Evolutionary conservation across 2,113 vertebrate species (phyloP).

Genomic region (Gymnogyps californianus): DNA sequence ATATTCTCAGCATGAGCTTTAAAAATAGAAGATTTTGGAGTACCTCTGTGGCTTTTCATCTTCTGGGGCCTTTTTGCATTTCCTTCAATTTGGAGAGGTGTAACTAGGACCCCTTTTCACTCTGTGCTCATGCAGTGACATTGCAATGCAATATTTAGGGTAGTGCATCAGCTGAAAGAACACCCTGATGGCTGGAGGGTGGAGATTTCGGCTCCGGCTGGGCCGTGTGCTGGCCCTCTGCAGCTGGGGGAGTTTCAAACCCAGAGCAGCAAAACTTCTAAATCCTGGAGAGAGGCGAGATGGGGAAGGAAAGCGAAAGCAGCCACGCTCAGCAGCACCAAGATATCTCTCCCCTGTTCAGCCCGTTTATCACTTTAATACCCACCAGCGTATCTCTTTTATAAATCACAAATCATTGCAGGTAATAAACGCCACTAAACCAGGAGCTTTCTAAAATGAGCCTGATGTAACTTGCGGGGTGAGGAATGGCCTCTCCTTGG

Average conservation of each 20-base stretch:
- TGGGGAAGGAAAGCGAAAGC: not conserved
- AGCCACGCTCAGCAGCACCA: not conserved
- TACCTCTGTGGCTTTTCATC: not conserved
- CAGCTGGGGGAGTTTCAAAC: too few relatives aligned
- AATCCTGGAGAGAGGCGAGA: not conserved
- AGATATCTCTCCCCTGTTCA: not conserved
- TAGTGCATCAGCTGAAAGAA: not conserved
- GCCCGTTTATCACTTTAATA: not conserved
- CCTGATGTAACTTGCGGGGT: rapidly evolving
- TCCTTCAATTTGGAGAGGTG: not conserved
- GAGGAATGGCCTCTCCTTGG: not conserved
- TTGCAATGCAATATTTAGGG: not conserved
- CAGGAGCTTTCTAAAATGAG: not conserved
- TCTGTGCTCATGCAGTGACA: not conserved
- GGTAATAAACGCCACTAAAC: not conserved
- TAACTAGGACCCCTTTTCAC: too few relatives aligned
- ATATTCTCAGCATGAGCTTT: not conserved
- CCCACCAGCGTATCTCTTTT: rapidly evolving
- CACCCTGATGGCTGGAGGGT: not conserved
- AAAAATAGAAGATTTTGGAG: not conserved
- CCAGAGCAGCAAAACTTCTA: not conserved
- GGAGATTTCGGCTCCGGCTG: not conserved
- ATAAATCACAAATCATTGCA: not conserved
- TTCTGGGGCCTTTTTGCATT: not conserved
- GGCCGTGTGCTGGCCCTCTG: not conserved